Evolutionary conservation across 2,113 vertebrate species (phyloP).

Genomic region (Lophotis ruficrista): DNA sequence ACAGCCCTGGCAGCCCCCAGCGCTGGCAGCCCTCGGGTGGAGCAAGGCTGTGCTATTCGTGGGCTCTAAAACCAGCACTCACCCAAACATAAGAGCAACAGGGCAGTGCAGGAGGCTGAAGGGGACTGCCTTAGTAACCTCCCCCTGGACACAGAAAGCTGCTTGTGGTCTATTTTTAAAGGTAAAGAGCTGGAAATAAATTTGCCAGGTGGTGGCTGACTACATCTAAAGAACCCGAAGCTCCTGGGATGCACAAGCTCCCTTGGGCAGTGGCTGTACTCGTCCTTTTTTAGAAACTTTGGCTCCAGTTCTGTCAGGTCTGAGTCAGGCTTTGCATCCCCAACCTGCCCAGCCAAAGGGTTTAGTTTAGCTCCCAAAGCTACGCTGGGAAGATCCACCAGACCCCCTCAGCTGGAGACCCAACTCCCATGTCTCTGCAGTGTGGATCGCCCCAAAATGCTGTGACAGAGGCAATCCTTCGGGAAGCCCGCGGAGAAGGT

Average conservation of each 20-base stretch:
- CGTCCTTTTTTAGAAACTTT: not conserved
- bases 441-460: not conserved
- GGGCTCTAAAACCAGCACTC: not conserved
- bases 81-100: not conserved
- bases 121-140: not conserved
- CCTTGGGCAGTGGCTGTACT: not conserved
- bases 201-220: not conserved
- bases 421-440: fast-evolving
- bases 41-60: not conserved
- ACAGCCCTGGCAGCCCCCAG: not conserved
- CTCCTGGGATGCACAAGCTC: not conserved
- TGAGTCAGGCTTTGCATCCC: not conserved
- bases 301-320: not conserved
- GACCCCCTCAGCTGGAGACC: not conserved
- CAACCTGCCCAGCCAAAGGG: not conserved
- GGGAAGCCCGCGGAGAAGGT: fast-evolving
- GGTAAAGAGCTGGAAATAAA: constrained; percentile 3
- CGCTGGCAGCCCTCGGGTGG: not conserved
- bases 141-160: not conserved
- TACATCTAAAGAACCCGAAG: fast-evolving
- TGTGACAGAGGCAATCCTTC: fast-evolving
- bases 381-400: fast-evolving
- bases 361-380: not conserved
- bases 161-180: constrained; percentile 6
- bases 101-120: not conserved